These are phyloP conservation scores for Amphipoea oculea DNA, from an alignment of 2,888 invertebrate genomes.

Conservation along the genomic window DNA sequence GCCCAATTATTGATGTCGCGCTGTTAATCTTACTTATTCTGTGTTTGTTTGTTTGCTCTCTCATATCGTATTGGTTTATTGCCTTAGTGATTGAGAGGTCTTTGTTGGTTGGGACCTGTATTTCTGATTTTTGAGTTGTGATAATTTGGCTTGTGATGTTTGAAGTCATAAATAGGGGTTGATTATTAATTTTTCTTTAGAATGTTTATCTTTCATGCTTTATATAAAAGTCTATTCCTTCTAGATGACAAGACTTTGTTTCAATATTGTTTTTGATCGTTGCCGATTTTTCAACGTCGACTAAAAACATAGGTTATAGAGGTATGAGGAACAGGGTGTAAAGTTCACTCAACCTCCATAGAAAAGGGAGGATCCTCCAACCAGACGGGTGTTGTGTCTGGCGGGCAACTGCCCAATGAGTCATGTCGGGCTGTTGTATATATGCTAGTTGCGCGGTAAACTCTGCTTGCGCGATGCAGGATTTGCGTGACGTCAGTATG, in stretches of 20 bases:
- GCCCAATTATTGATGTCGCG: conserved; percentile 84
- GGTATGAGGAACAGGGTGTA: no score
- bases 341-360: no score
- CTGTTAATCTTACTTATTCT: conserved; percentile 82
- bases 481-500: no score
- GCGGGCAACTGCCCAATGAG: no score
- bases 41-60: conserved; percentile 71
- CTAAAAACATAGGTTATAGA: no score
- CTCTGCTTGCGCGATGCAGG: no score
- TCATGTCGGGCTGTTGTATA: no score
- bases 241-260: neutral
- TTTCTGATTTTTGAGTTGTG: conserved; percentile 17
- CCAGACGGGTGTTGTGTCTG: no score
- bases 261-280: neutral
- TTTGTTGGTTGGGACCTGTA: conserved; percentile 23
- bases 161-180: neutral
- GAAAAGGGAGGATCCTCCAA: no score
- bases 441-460: no score
- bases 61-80: conserved; percentile 68
- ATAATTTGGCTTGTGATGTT: neutral
- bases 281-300: neutral
- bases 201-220: neutral
- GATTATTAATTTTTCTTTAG: neutral
- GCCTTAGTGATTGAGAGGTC: conserved; percentile 65
- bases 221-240: neutral